Percentiles rank a stretch among this genome's conserved stretches.
Evolutionary conservation across 2,797 vertebrate genomes (phyloP).

Genomic region (Brotula barbata): DNA sequence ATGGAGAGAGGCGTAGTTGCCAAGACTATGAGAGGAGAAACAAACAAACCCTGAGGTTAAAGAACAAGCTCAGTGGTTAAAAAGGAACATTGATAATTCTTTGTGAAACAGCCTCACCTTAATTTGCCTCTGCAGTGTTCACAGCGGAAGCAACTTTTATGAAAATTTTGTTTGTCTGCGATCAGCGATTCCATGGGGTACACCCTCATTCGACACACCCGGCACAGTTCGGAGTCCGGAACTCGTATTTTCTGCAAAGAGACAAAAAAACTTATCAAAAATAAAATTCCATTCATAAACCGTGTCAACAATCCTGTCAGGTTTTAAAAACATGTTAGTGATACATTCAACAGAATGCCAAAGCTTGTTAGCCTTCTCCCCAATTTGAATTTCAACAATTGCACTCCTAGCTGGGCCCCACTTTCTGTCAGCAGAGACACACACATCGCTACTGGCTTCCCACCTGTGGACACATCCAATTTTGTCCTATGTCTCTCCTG

Average conservation of each 20-base stretch:
- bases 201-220: constrained; percentile 91
- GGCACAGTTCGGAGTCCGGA: constrained; percentile 91
- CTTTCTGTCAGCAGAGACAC: no score
- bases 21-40: constrained; percentile 81
- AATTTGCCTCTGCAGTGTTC: constrained; percentile 91
- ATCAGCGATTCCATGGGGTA: constrained; percentile 96
- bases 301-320: no score
- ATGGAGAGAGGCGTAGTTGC: constrained; percentile 98
- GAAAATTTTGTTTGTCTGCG: constrained; percentile 95
- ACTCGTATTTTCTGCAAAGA: constrained; percentile 85
- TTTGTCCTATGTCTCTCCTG: no score
- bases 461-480: no score
- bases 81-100: background rate
- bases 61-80: background rate
- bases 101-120: constrained; percentile 79
- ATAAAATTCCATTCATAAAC: no score
- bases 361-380: no score
- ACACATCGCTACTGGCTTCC: no score
- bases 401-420: no score
- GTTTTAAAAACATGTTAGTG: no score
- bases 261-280: background rate
- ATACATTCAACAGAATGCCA: no score
- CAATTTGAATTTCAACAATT: no score
- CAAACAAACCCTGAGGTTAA: constrained; percentile 9
- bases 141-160: constrained; percentile 97